Conservation (phyloP, 2,888 invertebrate species). For the Drosophila hawaiiensis region DNA sequence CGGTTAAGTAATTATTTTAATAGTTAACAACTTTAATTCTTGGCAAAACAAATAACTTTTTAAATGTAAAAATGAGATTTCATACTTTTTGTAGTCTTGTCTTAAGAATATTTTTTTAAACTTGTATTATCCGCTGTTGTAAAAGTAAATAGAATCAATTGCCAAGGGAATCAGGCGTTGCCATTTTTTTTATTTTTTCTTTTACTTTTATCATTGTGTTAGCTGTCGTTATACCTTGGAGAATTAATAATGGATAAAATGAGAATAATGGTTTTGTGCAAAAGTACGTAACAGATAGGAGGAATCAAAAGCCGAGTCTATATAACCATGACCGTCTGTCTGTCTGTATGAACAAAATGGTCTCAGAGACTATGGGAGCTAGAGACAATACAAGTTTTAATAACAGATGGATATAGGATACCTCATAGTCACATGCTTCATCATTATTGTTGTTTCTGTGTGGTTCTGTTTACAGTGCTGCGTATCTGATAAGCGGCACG, state of each 20-base stretch:
- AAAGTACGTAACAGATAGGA: too few species aligned
- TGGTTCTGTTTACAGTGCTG: slow-evolving; percentile 41
- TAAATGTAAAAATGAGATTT: neutral
- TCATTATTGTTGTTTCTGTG: slow-evolving; percentile 9
- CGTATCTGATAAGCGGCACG: slow-evolving; percentile 78
- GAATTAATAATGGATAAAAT: neutral
- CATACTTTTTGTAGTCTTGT: neutral
- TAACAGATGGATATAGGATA: neutral
- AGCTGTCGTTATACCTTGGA: slow-evolving; percentile 1
- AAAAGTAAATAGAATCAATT: slow-evolving; percentile 33
- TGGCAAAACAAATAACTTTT: neutral
- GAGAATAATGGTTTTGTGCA: too few species aligned
- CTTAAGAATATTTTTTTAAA: neutral
- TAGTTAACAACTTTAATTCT: too few species aligned
- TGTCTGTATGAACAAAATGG: neutral
- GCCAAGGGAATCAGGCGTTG: slow-evolving; percentile 26
- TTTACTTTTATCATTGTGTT: slow-evolving; percentile 12
- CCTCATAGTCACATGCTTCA: neutral
- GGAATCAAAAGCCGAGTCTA: neutral
- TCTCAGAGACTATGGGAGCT: neutral
- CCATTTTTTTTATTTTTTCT: slow-evolving; percentile 20
- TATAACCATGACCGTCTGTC: neutral
- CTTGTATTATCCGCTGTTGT: neutral
- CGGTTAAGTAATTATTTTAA: neutral
- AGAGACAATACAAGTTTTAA: neutral